Evolutionary conservation across 2,797 vertebrate species (phyloP), one percentile per base, ranked within the genome.

Genomic region (Alectoris magna): DNA sequence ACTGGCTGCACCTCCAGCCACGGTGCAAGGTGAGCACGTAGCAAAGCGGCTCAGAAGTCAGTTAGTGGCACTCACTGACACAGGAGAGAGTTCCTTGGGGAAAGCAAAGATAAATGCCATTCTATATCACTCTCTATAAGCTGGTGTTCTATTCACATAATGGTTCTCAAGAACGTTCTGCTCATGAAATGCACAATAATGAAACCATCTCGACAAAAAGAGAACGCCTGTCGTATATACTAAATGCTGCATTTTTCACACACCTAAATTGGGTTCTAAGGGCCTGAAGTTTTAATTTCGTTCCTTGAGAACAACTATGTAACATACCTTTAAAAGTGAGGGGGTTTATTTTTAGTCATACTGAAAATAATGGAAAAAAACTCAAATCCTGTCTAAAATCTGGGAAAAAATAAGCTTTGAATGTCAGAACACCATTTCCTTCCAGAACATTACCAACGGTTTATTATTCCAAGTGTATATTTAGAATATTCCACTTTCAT

Each of bases 391-490:
- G 55, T 62, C 58, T 85, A 71, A 85, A 93, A 85, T 85, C 66
- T 83, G 58, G 53, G 66, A 5, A 72, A 16, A 89, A 93, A 74
- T 13, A 87, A 68, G 62, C 62, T 75, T 51, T 78, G 55, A 87
- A 58, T 80, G 84, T 74, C 87, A 92, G 58, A 89, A 31, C 34
- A 36, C 43, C 44, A 14, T 76, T 80, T 89, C 87, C 79, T 94
- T 87, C 87, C 79, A 89, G 72, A 48, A 87, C 75, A 83, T 81
- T 19, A 87, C 76, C 23, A 27, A 6, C 3, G 74, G 53, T 85
- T 94, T 92, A 87, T 91, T 91, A 87, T 87, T 87, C 89, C 79
- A 69, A 68, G 53, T 46, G 64, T 72, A 51, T 80, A 87, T 89
- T 89, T 80, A 83, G 79, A 51, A 59, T 69, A 51, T 41, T 87